phyloP scores from a whole-genome alignment of 1,140 invertebrate genomes.

The Drosophila tsacasi region DNA sequence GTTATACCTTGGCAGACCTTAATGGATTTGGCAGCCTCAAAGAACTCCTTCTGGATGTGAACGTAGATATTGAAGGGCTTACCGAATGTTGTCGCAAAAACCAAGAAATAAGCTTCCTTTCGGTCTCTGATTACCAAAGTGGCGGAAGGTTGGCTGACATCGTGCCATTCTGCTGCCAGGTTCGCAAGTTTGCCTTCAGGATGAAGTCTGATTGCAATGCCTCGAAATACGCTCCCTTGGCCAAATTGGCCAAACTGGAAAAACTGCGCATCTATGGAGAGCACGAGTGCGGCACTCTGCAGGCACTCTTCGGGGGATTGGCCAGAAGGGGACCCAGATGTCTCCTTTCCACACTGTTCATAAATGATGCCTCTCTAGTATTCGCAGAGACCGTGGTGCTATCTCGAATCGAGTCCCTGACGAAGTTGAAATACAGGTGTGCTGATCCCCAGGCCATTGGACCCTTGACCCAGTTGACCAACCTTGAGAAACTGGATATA shows the following conservation, averaged over 20 bases:
- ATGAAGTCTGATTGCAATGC: slow-evolving; percentile 8
- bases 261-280: not conserved
- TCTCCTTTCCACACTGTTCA: not conserved
- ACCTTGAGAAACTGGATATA: not conserved
- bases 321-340: not conserved
- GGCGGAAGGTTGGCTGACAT: slow-evolving; percentile 7
- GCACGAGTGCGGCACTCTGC: slow-evolving; percentile 1
- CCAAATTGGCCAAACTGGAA: not conserved
- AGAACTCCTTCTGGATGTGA: not conserved
- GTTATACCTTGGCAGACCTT: slow-evolving; percentile 5
- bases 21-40: slow-evolving; percentile 6
- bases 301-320: not conserved
- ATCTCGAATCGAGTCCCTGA: not conserved
- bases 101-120: not conserved
- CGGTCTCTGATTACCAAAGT: not conserved
- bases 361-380: not conserved
- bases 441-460: not conserved
- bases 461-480: not conserved
- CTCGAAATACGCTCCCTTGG: slow-evolving; percentile 5
- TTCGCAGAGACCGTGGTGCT: not conserved
- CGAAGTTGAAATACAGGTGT: not conserved
- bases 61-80: slow-evolving; percentile 7
- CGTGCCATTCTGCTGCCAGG: not conserved
- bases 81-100: not conserved
- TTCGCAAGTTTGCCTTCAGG: not conserved